Evolutionary conservation across 1,140 invertebrate genomes (phyloP).

Genomic region (Dryas iulia): DNA sequence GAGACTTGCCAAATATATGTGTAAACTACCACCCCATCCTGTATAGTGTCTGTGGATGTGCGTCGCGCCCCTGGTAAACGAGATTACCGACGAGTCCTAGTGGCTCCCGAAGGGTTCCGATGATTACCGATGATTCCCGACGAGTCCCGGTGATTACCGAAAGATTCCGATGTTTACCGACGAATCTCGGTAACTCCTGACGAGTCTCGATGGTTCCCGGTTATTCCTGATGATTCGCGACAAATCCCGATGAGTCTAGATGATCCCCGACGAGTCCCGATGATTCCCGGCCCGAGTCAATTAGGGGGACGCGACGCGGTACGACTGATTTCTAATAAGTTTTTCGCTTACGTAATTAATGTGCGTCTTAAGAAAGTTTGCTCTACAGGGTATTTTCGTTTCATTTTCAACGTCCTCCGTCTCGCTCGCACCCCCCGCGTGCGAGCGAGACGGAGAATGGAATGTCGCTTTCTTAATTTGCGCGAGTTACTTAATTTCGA

Average conservation of each 20-base stretch:
- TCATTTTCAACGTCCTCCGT: neutral
- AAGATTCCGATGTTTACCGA: neutral
- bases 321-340: slow-evolving; percentile 38
- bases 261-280: neutral
- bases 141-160: neutral
- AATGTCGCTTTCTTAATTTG: slow-evolving; percentile 19
- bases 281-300: slow-evolving; percentile 27
- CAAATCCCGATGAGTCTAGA: neutral
- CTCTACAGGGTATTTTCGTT: slow-evolving; percentile 22
- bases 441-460: neutral
- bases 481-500: slow-evolving; percentile 5
- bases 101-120: neutral
- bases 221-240: neutral
- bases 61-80: neutral
- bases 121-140: neutral
- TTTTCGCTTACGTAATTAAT: slow-evolving; percentile 10
- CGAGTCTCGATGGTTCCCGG: neutral
- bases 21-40: neutral
- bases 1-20: slow-evolving; percentile 26
- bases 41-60: slow-evolving; percentile 4
- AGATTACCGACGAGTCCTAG: neutral
- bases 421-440: neutral
- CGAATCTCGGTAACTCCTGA: neutral
- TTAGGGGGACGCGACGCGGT: slow-evolving; percentile 33
- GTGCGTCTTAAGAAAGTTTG: slow-evolving; percentile 16